Percentiles rank a stretch among this genome's conserved stretches.
Conservation (phyloP, 2,113 vertebrate species). For the Esox niger region DNA sequence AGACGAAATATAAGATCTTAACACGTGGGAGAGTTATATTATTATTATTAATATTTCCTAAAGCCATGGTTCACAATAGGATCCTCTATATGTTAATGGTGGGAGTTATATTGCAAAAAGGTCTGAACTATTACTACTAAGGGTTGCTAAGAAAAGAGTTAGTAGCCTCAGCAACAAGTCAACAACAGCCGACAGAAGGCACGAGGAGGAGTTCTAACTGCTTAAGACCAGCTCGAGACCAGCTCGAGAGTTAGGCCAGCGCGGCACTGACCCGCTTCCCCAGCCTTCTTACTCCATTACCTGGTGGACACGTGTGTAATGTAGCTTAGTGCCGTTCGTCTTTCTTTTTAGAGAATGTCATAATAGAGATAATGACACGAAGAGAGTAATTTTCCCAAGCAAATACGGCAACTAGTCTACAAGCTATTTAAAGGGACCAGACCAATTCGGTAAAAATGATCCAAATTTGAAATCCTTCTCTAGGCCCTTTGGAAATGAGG, state of each 20-base stretch:
- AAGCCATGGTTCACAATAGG: no score
- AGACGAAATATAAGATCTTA: no score
- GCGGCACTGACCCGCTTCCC: slow-evolving; percentile 11
- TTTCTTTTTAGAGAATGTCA: no score
- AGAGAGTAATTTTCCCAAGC: neutral
- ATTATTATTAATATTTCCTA: no score
- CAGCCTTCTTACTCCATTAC: neutral
- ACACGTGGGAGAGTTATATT: no score
- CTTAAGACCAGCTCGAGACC: slow-evolving; percentile 41
- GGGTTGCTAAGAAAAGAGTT: no score
- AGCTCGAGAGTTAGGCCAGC: slow-evolving; percentile 28
- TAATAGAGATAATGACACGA: slow-evolving; percentile 6
- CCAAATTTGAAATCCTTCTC: neutral
- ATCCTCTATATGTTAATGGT: no score
- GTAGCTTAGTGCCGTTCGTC: neutral
- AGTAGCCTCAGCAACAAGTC: slow-evolving; percentile 57
- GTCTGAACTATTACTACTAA: no score
- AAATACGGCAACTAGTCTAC: slow-evolving; percentile 46
- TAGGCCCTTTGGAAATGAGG: slow-evolving; percentile 52
- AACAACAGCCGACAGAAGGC: slow-evolving; percentile 27
- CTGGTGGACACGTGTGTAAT: slow-evolving; percentile 10
- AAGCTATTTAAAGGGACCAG: no score
- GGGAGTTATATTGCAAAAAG: no score
- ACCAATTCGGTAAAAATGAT: neutral
- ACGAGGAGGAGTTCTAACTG: slow-evolving; percentile 39